phyloP scores from a whole-genome alignment of 1,140 invertebrate species.

The Diabrotica undecimpunctata region DNA sequence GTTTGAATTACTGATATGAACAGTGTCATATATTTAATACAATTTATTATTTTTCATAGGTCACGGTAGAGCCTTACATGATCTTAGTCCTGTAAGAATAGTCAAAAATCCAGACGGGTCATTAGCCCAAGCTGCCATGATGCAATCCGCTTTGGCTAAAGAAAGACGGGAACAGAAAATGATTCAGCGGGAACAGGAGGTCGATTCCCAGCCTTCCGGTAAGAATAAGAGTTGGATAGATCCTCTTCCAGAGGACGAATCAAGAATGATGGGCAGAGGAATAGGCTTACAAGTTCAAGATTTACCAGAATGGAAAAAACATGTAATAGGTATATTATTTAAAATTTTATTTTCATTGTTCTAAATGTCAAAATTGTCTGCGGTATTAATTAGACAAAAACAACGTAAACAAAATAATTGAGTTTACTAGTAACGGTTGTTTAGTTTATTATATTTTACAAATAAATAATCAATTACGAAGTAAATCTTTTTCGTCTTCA shows the following conservation, averaged over 20 bases:
- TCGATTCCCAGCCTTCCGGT: constrained; percentile 78
- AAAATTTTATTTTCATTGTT: background rate
- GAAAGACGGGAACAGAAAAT: constrained; percentile 93
- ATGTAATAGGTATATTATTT: constrained; percentile 69
- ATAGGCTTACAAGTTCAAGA: constrained; percentile 81
- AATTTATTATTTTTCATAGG: constrained; percentile 39
- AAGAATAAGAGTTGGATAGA: constrained; percentile 94
- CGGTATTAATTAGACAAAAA: too few species aligned
- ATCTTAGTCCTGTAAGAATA: constrained; percentile 92
- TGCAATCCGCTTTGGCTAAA: constrained; percentile 97
- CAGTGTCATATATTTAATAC: too few species aligned
- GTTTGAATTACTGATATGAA: too few species aligned
- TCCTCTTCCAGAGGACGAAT: constrained; percentile 74
- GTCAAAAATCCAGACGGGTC: constrained; percentile 99
- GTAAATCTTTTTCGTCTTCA: too few species aligned
- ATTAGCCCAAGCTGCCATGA: constrained; percentile 97
- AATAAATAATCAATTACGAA: too few species aligned
- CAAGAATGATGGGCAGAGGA: constrained; percentile 60
- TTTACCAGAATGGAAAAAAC: constrained; percentile 98
- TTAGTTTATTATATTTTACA: too few species aligned
- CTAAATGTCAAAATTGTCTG: background rate
- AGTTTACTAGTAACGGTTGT: too few species aligned
- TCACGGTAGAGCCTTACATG: constrained; percentile 82
- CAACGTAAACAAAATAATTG: too few species aligned
- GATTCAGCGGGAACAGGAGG: constrained; percentile 86